Evolutionary conservation across 2,888 invertebrate genomes (phyloP).

Genomic region (Vesta saturnalis): DNA sequence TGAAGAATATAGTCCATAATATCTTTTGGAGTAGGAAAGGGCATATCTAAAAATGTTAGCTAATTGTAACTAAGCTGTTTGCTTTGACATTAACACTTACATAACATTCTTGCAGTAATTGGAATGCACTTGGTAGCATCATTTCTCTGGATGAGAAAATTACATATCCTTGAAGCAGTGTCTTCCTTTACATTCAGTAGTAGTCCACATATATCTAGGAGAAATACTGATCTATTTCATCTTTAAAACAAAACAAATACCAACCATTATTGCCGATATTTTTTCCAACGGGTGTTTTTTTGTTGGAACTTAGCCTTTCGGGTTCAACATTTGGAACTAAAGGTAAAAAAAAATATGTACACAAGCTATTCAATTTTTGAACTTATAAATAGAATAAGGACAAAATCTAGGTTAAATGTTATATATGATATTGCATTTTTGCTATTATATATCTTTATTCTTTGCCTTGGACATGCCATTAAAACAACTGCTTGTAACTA

Average conservation of each 20-base stretch:
- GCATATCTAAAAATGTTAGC: too few species aligned
- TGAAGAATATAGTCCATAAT: too few species aligned
- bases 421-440: not conserved
- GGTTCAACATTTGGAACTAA: conserved; percentile 13
- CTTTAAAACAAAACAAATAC: not conserved
- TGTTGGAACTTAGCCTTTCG: not conserved
- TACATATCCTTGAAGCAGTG: conserved; percentile 1
- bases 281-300: not conserved
- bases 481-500: conserved; percentile 2
- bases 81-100: too few species aligned
- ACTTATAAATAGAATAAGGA: not conserved
- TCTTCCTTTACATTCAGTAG: conserved; percentile 33
- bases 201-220: conserved; percentile 41
- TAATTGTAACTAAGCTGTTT: too few species aligned
- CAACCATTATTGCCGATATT: not conserved
- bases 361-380: not conserved
- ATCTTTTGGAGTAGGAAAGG: too few species aligned
- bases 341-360: conserved; percentile 9
- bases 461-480: not conserved
- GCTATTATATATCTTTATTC: not conserved
- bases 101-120: conserved; percentile 10
- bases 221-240: not conserved
- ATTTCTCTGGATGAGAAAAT: not conserved
- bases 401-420: conserved; percentile 3
- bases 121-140: conserved; percentile 10